Base-by-base conservation (phyloP, 2,888 invertebrate genomes). In the Autographa gamma region DNA sequence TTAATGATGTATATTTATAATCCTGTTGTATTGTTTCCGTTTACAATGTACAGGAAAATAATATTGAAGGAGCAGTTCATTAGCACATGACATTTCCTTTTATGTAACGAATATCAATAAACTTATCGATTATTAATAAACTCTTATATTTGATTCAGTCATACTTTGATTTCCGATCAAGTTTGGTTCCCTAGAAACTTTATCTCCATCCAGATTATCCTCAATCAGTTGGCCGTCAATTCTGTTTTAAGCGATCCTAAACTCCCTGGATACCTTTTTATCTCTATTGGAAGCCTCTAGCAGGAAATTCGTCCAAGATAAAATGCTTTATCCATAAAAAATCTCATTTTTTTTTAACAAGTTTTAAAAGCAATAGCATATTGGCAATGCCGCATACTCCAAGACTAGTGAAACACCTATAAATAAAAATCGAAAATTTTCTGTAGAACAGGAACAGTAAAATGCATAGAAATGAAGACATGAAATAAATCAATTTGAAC, bases 21-120 rank as follows among this genome's bases (percentile, higher is more conserved):
- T 41, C 52, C 41, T 9, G 9, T 25, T 56, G 31, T 48, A 62
- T 73, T 77, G 64, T 77, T 69, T 56, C 9, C 8, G 18, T 41
- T 13, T 62, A 56, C 18, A 62, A 54, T 64, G 25, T 25, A 25
- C 32, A 38, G 73, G 1, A 25, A 76, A 77, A 63, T 16, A 31
- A 25, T n/a, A 31, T 11, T 16, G 43, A 25, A 31, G 16, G 8
- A 8, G 34, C 25, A 60, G 18, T 56, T 25, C 54, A 25, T 56
- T 19, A 56, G 54, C 48, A 16, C 32, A 41, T 25, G n/a, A 13
- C 0, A 58, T 61, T 68, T 64, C 16, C 34, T 63, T 18, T 34
- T 60, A 14, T 8, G 18, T 16, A 2, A 18, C 14, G 13, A 2
- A 48, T 48, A 48, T 48, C 48, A n/a, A 14, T 48, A 43, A 43